Evolutionary conservation across 1,140 invertebrate genomes (phyloP), one percentile per base, ranked within the genome.

Genomic region (Saccostrea cuccullata): DNA sequence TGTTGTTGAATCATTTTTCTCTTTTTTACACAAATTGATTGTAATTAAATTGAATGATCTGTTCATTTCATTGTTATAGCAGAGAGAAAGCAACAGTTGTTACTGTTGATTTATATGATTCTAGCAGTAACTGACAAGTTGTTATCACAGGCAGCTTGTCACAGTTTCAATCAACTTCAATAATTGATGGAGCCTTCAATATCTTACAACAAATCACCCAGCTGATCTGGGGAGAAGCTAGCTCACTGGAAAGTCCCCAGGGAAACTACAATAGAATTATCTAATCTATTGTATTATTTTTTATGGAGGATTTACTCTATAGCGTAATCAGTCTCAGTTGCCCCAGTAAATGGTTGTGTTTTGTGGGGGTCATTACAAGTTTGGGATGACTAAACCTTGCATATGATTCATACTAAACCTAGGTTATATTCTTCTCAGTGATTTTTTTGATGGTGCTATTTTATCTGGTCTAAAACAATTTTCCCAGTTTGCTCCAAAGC

Each of bases 281-380:
- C 70, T 26, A 67, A 77, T 77, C 70, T 77, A 73, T 73, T 73
- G 6, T 26, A 3, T 77, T 77, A 23, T 73, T 73, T 73, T 73
- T 23, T 77, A 30, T 17, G 6, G 13, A 36, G 70, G 26, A 77
- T 77, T 77, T 77, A 77, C 70, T 77, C 23, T 12, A 77, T 26
- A 26, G 15, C 13, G 36, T 77, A 36, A 77, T 77, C 30, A 36
- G 23, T 36, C 26, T 36, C 70, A 77, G 26, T 77, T 77, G 70
- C 26, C n/a, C 58, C 58, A 64, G 17, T 64, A 64, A 64, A 64
- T 64, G 58, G 58, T 77, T 77, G 70, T 73, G 23, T 77, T 30
- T 77, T 36, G n/a, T 77, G 58, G 70, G 12, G 70, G 70, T 36
- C 70, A 77, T 77, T 77, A 30, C 23, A 2, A 77, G 23, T 77